Percentiles rank a stretch among this genome's conserved stretches.
These are phyloP conservation scores for Falco cherrug DNA, from an alignment of 2,797 vertebrate genomes.

Conservation along the genomic window DNA sequence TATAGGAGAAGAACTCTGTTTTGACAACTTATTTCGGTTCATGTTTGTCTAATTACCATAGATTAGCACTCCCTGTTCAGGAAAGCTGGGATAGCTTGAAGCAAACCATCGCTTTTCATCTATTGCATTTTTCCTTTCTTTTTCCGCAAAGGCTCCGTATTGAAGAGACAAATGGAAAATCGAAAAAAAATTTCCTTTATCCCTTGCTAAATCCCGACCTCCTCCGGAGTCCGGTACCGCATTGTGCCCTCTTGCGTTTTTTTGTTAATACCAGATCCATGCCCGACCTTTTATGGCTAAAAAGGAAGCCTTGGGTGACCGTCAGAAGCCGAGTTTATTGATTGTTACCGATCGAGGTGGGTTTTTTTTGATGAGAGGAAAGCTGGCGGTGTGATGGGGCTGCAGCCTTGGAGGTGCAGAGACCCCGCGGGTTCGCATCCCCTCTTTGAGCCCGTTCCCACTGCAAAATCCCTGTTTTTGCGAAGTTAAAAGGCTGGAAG, in stretches of 20 bases:
- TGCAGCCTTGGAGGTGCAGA: not conserved
- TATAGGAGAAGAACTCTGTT: not conserved
- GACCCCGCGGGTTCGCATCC: not conserved
- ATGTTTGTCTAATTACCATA: not conserved
- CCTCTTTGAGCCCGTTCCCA: not conserved
- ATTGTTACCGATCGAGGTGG: not conserved
- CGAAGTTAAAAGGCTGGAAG: not conserved
- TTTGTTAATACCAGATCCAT: not conserved
- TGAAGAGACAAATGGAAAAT: not conserved
- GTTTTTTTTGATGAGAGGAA: fast-evolving
- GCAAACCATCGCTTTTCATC: not conserved
- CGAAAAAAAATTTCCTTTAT: not conserved
- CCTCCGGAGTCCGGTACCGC: not conserved
- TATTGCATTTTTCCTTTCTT: not conserved
- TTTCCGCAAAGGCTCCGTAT: not conserved
- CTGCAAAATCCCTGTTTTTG: not conserved
- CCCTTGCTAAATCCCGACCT: not conserved
- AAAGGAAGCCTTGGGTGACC: not conserved
- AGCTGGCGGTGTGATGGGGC: not conserved
- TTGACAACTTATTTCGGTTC: not conserved
- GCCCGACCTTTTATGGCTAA: not conserved
- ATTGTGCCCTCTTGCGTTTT: conserved; percentile 71
- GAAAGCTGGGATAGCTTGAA: not conserved
- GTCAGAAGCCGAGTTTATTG: conserved; percentile 28
- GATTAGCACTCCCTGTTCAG: not conserved